Conservation (phyloP, 2,113 vertebrate genomes). For the Brachionichthys hirsutus region DNA sequence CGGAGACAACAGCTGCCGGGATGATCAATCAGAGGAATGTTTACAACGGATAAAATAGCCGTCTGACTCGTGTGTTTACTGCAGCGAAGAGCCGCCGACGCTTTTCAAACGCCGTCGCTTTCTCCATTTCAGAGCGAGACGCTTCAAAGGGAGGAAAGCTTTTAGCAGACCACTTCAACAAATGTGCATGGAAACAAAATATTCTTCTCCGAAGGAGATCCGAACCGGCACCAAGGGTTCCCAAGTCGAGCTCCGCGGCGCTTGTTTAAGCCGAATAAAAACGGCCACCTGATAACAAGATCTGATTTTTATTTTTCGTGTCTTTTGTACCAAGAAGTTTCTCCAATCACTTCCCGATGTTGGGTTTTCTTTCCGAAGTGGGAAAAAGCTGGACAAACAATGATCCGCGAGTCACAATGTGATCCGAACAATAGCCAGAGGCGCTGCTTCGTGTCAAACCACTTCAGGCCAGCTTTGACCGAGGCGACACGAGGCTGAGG, state of each 20-base stretch:
- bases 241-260: slow-evolving; percentile 2
- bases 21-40: slow-evolving; percentile 21
- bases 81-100: neutral
- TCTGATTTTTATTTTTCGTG: slow-evolving; percentile 1
- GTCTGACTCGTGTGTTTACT: slow-evolving; percentile 17
- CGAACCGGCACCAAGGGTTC: slow-evolving; percentile 35
- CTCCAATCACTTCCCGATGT: slow-evolving; percentile 16
- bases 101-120: slow-evolving; percentile 1
- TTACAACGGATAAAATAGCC: slow-evolving; percentile 18
- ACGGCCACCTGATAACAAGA: slow-evolving; percentile 1
- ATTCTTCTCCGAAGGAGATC: slow-evolving; percentile 20
- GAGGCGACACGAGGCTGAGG: slow-evolving; percentile 40
- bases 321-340: neutral
- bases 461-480: slow-evolving; percentile 33
- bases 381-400: slow-evolving; percentile 29
- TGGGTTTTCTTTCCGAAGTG: slow-evolving; percentile 15
- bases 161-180: slow-evolving; percentile 43
- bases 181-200: slow-evolving; percentile 28
- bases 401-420: slow-evolving; percentile 24
- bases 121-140: slow-evolving; percentile 36
- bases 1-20: slow-evolving; percentile 32
- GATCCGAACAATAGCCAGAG: slow-evolving; percentile 41
- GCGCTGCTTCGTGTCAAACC: slow-evolving; percentile 33
- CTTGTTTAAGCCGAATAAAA: slow-evolving; percentile 24
- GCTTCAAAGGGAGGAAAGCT: slow-evolving; percentile 49